A percentile compares a stretch with the other conserved stretches of the same genome.
These are phyloP conservation scores for Dione juno DNA, from an alignment of 2,888 invertebrate genomes.

Conservation along the genomic window DNA sequence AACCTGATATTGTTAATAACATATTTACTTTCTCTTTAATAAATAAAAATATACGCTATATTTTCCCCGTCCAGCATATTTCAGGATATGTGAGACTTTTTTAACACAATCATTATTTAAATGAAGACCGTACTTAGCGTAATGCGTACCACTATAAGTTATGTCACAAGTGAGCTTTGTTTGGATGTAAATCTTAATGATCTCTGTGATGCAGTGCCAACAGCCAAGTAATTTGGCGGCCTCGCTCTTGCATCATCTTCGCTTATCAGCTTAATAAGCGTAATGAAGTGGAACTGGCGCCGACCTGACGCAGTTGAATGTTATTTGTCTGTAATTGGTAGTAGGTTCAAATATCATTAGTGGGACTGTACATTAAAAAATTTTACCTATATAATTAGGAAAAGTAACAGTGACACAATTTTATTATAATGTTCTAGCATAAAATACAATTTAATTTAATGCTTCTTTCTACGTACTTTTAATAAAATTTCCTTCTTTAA, in stretches of 20 bases:
- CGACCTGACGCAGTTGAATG: not conserved
- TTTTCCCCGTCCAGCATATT: too few species aligned
- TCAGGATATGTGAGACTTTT: not conserved
- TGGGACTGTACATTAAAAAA: not conserved
- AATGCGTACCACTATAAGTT: not conserved
- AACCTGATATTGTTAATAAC: too few species aligned
- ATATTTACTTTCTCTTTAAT: too few species aligned
- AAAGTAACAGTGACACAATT: too few species aligned
- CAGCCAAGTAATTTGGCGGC: conserved; percentile 23
- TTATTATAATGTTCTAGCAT: too few species aligned
- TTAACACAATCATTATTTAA: not conserved
- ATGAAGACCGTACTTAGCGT: not conserved
- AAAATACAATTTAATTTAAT: too few species aligned
- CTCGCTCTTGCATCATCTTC: conserved; percentile 17
- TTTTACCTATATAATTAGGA: too few species aligned
- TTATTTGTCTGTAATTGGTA: not conserved
- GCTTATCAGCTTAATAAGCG: conserved; percentile 17
- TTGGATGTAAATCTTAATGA: conserved; percentile 26
- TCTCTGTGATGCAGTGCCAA: conserved; percentile 21
- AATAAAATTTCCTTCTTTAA: conserved; percentile 5
- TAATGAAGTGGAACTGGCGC: conserved; percentile 13
- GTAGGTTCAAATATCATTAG: not conserved
- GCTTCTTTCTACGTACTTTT: too few species aligned
- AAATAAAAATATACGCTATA: too few species aligned
- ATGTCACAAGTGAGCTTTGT: conserved; percentile 10